Evolutionary conservation across 2,113 vertebrate genomes (phyloP).

Genomic region (Charadrius vociferus): DNA sequence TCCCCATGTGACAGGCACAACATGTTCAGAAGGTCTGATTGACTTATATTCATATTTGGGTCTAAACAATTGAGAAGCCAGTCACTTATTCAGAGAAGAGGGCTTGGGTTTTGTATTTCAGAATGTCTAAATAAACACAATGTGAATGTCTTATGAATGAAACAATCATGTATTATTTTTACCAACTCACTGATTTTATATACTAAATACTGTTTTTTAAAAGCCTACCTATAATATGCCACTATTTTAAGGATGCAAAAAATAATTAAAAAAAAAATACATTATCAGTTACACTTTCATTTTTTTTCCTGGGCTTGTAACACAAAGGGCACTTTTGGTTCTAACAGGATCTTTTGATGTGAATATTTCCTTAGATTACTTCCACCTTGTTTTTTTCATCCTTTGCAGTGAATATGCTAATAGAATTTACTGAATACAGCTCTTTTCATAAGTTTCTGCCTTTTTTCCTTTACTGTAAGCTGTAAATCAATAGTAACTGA

Average conservation of each 20-base stretch:
- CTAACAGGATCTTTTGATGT: background rate
- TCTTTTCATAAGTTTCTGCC: conserved; percentile 27
- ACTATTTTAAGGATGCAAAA: background rate
- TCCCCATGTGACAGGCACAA: background rate
- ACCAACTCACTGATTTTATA: background rate
- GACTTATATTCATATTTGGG: background rate
- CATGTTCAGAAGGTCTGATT: background rate
- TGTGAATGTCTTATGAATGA: background rate
- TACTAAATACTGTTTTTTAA: background rate
- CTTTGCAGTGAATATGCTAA: conserved; percentile 32
- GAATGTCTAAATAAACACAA: background rate
- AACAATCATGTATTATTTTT: background rate
- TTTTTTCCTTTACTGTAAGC: conserved; percentile 1
- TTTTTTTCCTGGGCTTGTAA: background rate
- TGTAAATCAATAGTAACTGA: conserved; percentile 54
- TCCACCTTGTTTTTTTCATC: background rate
- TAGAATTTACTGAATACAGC: conserved; percentile 26
- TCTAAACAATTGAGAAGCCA: background rate
- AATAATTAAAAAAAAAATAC: background rate
- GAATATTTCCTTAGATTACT: conserved; percentile 30
- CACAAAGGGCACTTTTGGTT: background rate
- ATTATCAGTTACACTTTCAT: background rate
- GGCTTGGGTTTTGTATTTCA: background rate
- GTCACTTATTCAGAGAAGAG: background rate
- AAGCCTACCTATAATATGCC: background rate